phyloP scores from a whole-genome alignment of 2,888 invertebrate genomes.

The Belgica antarctica region DNA sequence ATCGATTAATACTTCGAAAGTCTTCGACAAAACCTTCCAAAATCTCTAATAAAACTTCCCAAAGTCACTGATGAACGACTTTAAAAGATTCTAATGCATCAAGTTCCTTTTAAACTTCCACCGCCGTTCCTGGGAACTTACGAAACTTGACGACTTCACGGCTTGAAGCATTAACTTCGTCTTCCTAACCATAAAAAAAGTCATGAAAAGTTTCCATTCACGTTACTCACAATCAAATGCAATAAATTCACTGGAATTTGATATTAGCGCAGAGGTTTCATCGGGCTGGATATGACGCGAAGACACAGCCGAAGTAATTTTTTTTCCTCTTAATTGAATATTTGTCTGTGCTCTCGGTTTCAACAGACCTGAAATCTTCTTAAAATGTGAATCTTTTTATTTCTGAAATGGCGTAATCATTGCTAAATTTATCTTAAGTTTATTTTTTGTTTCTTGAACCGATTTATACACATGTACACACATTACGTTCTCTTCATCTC shows the following conservation, averaged over 20 bases:
- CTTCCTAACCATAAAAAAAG: not conserved
- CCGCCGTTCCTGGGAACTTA: too few species aligned
- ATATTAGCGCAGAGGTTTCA: constrained; percentile 7
- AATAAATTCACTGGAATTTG: constrained; percentile 39
- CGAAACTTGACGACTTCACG: not conserved
- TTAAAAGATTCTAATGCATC: too few species aligned
- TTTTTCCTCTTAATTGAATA: constrained; percentile 23
- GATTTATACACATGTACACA: constrained; percentile 33
- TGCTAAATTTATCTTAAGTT: constrained; percentile 44
- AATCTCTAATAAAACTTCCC: too few species aligned
- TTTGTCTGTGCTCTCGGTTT: not conserved
- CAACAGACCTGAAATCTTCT: constrained; percentile 30
- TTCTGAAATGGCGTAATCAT: constrained; percentile 42
- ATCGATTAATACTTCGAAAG: too few species aligned
- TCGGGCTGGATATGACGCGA: constrained; percentile 16
- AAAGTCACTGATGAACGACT: too few species aligned
- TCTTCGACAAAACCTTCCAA: too few species aligned
- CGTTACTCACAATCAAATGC: not conserved
- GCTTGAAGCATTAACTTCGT: not conserved
- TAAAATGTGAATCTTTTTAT: constrained; percentile 39
- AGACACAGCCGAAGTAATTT: not conserved
- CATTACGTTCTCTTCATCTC: constrained; percentile 13
- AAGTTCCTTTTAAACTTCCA: too few species aligned
- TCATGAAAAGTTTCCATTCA: not conserved
- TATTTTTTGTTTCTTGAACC: constrained; percentile 40